Percentiles rank a stretch among this genome's conserved stretches.
These are phyloP conservation scores for Branchellion lobata DNA, from an alignment of 2,888 invertebrate species.

Conservation along the genomic window DNA sequence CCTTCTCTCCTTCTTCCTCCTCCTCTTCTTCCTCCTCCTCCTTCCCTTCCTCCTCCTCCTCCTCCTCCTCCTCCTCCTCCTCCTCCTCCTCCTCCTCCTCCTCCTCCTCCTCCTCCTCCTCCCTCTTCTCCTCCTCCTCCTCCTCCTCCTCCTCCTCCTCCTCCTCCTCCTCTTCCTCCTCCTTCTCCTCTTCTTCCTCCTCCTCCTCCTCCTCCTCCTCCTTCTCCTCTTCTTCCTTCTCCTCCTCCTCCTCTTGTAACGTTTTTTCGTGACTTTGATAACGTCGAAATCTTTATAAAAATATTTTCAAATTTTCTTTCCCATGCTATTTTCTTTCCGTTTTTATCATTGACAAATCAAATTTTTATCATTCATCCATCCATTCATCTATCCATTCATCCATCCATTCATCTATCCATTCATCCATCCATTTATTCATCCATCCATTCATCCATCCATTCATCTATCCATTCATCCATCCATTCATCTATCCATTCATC, in stretches of 20 bases:
- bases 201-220: slow-evolving; percentile 13
- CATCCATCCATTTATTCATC: no score
- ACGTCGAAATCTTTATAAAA: no score
- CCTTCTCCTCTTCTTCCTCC: not conserved
- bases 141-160: not conserved
- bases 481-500: no score
- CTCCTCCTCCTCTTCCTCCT: not conserved
- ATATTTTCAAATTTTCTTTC: no score
- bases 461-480: no score
- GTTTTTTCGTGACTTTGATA: not conserved
- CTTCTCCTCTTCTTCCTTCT: not conserved
- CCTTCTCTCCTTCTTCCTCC: not conserved
- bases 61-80: not conserved
- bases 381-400: no score
- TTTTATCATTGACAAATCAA: no score
- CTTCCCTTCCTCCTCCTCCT: not conserved
- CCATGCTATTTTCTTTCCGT: no score
- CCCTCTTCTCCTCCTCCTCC: no score
- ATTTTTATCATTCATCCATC: no score
- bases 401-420: no score
- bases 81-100: not conserved
- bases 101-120: not conserved
- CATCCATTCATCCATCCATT: no score
- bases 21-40: not conserved
- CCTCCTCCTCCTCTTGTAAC: not conserved